These are phyloP conservation scores for Gambusia holbrooki DNA, from an alignment of 2,113 vertebrate genomes.

Conservation along the genomic window DNA sequence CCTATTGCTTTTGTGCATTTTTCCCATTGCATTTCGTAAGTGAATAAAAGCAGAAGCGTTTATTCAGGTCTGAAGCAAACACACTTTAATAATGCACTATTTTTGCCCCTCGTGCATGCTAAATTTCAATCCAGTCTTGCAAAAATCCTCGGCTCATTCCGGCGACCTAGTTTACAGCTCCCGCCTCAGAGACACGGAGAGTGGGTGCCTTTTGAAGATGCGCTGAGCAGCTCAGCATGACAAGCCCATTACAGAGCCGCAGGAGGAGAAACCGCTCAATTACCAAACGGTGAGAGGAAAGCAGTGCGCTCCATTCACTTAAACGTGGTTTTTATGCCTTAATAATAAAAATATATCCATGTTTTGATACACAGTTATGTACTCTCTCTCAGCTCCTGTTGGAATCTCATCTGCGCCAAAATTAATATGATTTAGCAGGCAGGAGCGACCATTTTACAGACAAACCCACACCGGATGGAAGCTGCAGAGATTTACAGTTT, in stretches of 20 bases:
- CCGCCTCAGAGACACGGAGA: conserved; percentile 67
- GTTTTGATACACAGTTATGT: conserved; percentile 1
- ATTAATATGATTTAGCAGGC: neutral
- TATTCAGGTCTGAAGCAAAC: conserved; percentile 9
- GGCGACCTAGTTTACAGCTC: conserved; percentile 73
- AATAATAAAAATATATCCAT: conserved; percentile 31
- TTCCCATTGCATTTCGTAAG: conserved; percentile 13
- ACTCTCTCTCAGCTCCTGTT: neutral
- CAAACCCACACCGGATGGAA: neutral
- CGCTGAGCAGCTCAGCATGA: conserved; percentile 68
- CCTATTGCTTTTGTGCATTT: conserved; percentile 14
- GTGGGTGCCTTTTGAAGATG: conserved; percentile 74
- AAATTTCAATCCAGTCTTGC: conserved; percentile 62
- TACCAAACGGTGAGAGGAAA: conserved; percentile 50
- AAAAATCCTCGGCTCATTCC: conserved; percentile 63
- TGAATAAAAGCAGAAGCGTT: conserved; percentile 34
- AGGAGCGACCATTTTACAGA: neutral
- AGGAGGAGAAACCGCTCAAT: conserved; percentile 61
- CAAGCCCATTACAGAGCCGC: conserved; percentile 65
- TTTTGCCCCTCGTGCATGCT: conserved; percentile 13
- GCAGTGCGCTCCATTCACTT: conserved; percentile 53
- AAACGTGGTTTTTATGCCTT: conserved; percentile 46
- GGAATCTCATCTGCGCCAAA: neutral
- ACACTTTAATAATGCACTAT: conserved; percentile 64
- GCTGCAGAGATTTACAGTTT: neutral